These are phyloP conservation scores for Poecilia gillii DNA, from an alignment of 2,797 vertebrate species.

Conservation along the genomic window DNA sequence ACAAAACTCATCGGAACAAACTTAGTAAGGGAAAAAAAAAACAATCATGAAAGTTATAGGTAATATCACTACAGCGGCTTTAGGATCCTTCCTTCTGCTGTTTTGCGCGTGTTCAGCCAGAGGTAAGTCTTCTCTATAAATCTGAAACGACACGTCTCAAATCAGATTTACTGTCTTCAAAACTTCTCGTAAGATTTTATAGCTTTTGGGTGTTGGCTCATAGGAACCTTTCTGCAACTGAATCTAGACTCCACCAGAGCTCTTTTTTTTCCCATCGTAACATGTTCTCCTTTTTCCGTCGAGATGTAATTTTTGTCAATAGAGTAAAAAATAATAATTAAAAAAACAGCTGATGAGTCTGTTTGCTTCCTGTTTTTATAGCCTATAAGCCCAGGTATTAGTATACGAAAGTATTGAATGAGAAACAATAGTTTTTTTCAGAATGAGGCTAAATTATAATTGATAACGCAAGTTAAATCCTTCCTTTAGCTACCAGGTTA, in stretches of 20 bases:
- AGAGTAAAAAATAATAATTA: background rate
- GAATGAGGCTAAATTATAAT: background rate
- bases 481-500: background rate
- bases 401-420: background rate
- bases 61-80: slow-evolving; percentile 14
- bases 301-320: background rate
- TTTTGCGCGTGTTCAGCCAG: slow-evolving; percentile 55
- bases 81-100: slow-evolving; percentile 42
- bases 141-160: background rate
- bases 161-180: slow-evolving; percentile 4
- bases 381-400: too few species aligned
- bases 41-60: slow-evolving; percentile 67
- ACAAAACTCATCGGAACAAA: slow-evolving; percentile 1
- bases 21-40: background rate
- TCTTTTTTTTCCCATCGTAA: background rate
- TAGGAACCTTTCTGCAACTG: background rate
- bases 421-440: background rate
- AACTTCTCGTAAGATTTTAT: background rate
- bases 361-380: too few species aligned
- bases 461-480: background rate
- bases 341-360: background rate
- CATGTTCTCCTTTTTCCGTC: background rate
- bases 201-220: slow-evolving; percentile 11
- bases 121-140: slow-evolving; percentile 61
- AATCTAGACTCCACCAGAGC: background rate